Evolutionary conservation across 1,140 invertebrate genomes (phyloP).

Genomic region (Tenebrio molitor): DNA sequence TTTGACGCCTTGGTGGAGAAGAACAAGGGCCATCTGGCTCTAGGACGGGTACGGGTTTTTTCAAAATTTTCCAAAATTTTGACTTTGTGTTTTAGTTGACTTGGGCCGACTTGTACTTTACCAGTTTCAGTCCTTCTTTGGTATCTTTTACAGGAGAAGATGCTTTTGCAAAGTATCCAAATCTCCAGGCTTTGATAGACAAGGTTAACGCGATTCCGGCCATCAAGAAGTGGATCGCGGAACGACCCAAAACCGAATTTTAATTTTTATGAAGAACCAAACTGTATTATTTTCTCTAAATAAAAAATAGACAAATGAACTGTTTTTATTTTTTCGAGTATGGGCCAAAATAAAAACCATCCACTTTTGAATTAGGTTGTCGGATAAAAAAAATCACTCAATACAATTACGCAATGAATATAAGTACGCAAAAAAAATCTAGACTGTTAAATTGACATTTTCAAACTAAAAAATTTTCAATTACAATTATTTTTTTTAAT

Average conservation of each 20-base stretch:
- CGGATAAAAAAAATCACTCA: too few relatives aligned
- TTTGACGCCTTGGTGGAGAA: constrained; percentile 70
- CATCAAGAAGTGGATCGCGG: constrained; percentile 77
- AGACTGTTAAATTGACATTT: too few relatives aligned
- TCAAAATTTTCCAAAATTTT: neutral
- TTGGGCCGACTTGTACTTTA: constrained; percentile 77
- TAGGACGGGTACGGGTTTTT: neutral
- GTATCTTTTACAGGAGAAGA: constrained; percentile 71
- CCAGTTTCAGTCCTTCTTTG: constrained; percentile 73
- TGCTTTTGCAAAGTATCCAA: constrained; percentile 72
- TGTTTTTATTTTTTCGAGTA: too few relatives aligned
- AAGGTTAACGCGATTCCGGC: constrained; percentile 71
- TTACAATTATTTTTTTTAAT: too few relatives aligned
- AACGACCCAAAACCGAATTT: constrained; percentile 70
- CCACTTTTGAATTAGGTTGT: too few relatives aligned
- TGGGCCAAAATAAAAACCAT: too few relatives aligned
- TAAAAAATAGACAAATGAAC: too few relatives aligned
- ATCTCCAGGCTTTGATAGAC: constrained; percentile 70
- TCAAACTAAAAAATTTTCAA: too few relatives aligned
- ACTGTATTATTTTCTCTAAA: too few relatives aligned
- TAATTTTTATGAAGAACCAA: too few relatives aligned
- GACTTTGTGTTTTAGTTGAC: constrained; percentile 69
- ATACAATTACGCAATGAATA: too few relatives aligned
- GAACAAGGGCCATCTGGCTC: constrained; percentile 69
- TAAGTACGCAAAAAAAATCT: too few relatives aligned